phyloP scores from a whole-genome alignment of 1,140 invertebrate species.

The Periplaneta americana region DNA sequence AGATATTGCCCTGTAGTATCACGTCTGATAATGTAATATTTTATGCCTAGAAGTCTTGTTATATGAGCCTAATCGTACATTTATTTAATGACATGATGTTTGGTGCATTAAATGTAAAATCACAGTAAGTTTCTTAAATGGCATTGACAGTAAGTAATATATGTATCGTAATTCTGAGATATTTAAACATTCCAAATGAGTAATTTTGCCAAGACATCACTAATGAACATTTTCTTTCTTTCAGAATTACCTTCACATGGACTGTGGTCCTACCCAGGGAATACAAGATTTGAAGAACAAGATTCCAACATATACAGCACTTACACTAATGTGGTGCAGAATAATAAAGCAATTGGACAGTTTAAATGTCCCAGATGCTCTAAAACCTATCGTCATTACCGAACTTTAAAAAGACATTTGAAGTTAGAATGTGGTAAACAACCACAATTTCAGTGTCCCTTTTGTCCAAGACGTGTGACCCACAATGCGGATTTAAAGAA shows the following conservation, averaged over 20 bases:
- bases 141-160: not conserved
- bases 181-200: not conserved
- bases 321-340: not conserved
- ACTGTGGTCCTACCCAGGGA: not conserved
- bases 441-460: slow-evolving; percentile 41
- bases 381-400: not conserved
- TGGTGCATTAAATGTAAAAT: no score
- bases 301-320: not conserved
- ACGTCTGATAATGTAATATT: no score
- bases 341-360: slow-evolving; percentile 6
- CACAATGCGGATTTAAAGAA: slow-evolving; percentile 7
- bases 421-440: slow-evolving; percentile 51
- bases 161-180: not conserved
- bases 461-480: slow-evolving; percentile 14
- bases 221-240: not conserved
- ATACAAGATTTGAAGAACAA: not conserved
- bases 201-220: not conserved
- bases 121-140: not conserved
- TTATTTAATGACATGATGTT: no score
- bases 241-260: not conserved
- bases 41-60: no score
- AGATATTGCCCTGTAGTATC: no score
- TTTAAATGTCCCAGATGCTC: slow-evolving; percentile 24
- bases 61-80: no score
- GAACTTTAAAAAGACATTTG: slow-evolving; percentile 41